A percentile compares a stretch with the other conserved stretches of the same genome.
phyloP scores from a whole-genome alignment of 2,113 vertebrate genomes.

The Barbus barbus region DNA sequence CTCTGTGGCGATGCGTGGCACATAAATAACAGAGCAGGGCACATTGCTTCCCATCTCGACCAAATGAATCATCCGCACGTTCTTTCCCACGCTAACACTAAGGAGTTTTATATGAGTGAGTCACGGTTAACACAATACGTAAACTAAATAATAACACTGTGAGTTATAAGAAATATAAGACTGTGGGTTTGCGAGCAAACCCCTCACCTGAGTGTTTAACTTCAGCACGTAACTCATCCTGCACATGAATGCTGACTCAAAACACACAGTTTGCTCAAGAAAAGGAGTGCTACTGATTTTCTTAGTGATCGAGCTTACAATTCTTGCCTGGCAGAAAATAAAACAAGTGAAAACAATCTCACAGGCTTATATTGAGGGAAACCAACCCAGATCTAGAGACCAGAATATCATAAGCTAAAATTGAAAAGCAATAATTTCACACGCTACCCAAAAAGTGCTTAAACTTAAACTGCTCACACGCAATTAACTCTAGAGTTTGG shows the following conservation, averaged over 20 bases:
- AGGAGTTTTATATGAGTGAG: conserved; percentile 39
- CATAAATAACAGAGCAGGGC: conserved; percentile 75
- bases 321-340: background rate
- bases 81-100: conserved; percentile 30
- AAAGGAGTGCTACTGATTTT: background rate
- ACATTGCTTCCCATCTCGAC: conserved; percentile 49
- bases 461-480: background rate
- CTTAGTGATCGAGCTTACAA: background rate
- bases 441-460: background rate
- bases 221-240: background rate
- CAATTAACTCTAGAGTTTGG: background rate
- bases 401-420: background rate
- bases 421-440: background rate
- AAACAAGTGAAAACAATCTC: background rate
- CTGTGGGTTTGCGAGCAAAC: background rate
- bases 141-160: conserved; percentile 22
- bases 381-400: background rate
- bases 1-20: conserved; percentile 72
- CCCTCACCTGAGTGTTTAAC: background rate
- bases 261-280: background rate
- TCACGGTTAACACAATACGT: conserved; percentile 27
- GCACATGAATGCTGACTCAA: background rate
- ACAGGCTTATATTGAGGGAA: background rate
- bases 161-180: background rate
- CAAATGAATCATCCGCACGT: conserved; percentile 55